These are phyloP conservation scores for Corythornis cristatus DNA, from an alignment of 2,113 vertebrate genomes.

Conservation along the genomic window DNA sequence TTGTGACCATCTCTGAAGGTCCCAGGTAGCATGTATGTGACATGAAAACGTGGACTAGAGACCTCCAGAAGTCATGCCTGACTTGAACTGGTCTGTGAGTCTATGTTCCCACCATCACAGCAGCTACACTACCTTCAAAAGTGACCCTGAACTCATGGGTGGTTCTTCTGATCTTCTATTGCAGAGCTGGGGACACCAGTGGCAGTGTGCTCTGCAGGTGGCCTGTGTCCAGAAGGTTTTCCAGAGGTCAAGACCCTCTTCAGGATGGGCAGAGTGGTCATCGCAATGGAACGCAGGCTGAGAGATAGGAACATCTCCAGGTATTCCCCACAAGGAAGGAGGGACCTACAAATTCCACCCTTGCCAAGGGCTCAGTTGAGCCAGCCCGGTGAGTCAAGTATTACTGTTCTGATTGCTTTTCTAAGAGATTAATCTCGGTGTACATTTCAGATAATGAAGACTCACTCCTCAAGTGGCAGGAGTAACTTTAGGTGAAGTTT, in stretches of 20 bases:
- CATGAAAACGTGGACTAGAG: neutral
- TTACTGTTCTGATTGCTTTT: constrained; percentile 59
- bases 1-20: neutral
- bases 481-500: constrained; percentile 1
- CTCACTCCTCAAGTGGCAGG: constrained; percentile 16
- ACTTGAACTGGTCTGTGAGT: neutral
- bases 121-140: neutral
- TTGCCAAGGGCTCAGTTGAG: neutral
- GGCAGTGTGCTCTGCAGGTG: neutral
- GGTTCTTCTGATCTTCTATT: neutral
- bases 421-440: constrained; percentile 51
- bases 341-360: neutral
- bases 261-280: neutral
- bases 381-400: constrained; percentile 52
- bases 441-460: constrained; percentile 56
- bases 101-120: neutral
- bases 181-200: neutral
- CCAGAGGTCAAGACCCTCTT: neutral
- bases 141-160: neutral
- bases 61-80: neutral
- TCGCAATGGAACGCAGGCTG: rapidly evolving
- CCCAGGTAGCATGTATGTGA: neutral
- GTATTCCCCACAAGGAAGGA: constrained; percentile 34
- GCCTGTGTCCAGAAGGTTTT: neutral
- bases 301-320: neutral